A percentile compares a stretch with the other conserved stretches of the same genome.
These are phyloP conservation scores for Anser brachyrhynchus DNA, from an alignment of 2,113 vertebrate species.

Conservation along the genomic window DNA sequence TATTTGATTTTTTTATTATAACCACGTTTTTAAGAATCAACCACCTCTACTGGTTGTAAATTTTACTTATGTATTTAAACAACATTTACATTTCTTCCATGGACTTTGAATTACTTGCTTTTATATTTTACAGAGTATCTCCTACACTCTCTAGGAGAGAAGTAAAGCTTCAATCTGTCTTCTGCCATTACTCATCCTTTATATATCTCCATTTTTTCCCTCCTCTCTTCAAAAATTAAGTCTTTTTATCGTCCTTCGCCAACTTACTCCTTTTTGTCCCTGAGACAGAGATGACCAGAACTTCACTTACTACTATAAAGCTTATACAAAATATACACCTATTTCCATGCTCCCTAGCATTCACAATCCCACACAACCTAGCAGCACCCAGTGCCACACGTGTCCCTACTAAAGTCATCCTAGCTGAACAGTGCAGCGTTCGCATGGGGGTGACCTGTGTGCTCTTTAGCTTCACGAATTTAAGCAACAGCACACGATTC, in stretches of 20 bases:
- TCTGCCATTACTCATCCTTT: not conserved
- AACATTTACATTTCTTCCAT: not conserved
- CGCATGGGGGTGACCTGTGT: rapidly evolving
- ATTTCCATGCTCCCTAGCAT: too few relatives aligned
- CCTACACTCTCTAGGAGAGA: not conserved
- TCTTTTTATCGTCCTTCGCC: not conserved
- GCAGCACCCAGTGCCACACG: too few relatives aligned
- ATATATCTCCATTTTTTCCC: not conserved
- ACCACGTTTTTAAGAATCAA: not conserved
- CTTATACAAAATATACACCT: not conserved
- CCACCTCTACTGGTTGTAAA: not conserved
- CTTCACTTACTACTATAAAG: not conserved
- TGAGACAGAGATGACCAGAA: not conserved
- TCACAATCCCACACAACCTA: not conserved
- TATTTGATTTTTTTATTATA: not conserved
- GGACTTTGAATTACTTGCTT: not conserved
- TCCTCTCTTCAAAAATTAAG: not conserved
- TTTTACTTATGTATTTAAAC: not conserved
- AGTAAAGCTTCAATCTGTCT: not conserved
- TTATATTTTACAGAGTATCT: not conserved
- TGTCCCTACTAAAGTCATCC: too few relatives aligned
- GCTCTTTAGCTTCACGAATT: not conserved
- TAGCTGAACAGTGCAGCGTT: not conserved
- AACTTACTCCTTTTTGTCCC: not conserved
- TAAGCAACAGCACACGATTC: not conserved